Base-by-base conservation (phyloP, 2,888 invertebrate species). In the Galeruca laticollis region DNA sequence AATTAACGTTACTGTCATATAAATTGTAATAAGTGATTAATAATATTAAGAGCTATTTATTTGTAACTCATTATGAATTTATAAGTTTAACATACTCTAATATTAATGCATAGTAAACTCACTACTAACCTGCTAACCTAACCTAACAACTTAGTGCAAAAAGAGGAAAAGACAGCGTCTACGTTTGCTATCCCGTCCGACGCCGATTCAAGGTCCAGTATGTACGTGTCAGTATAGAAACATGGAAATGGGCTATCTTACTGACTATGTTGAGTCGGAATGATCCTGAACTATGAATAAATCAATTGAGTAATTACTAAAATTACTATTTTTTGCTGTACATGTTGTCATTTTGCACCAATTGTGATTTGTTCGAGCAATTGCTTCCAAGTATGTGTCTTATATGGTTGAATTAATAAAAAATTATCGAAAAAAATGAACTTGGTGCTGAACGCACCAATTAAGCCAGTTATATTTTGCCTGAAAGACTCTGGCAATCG, bases 171-270 rank as follows among this genome's bases (percentile, higher is more conserved):
- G 81, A 70, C 80, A 83, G 73, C 78, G 81, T 13, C 82, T 80
- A 35, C 79, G 82, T 43, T 77, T 82, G 74, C 78, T 83, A 60
- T 82, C 80, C 54, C 79, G 81, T 21, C 83, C 82, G 2, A 40
- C 68, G 57, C 77, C 77, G 31, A 40, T 72, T 56, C 63, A 69
- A 47, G 76, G 76, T 61, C 80, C 81, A 56, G 75, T 79, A 60
- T 82, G 83, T 76, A 82, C 81, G 68, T 83, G 83, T 68, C 80
- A 79, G 71, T 72, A 71, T 60, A 71, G 60, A 57, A 74, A 71
- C 52, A 74, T 79, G 79, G 82, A 82, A 71, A 79, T 80, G 79
- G 80, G 78, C 62, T 79, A 75, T 76, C 69, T 79, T 63, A 74
- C 77, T 26, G 82, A 80, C 74, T 61, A 33, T 18, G 74, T 78